Evolutionary conservation across 2,888 invertebrate genomes (phyloP).

Genomic region (Teleogryllus oceanicus): DNA sequence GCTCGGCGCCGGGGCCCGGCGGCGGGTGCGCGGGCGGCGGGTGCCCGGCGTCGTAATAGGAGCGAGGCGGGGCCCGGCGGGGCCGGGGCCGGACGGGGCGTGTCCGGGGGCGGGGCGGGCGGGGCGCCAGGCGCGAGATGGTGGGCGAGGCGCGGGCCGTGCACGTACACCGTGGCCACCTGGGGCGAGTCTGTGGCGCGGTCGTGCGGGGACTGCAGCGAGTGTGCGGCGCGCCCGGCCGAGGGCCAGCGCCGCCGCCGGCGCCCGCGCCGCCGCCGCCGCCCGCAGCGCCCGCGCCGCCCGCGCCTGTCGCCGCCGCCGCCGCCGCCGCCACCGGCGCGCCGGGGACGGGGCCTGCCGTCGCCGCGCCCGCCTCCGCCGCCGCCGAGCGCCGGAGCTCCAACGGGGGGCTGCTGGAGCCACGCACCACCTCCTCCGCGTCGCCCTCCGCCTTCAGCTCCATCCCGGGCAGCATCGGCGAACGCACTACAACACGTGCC

Average conservation of each 20-base stretch:
- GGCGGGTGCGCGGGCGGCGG: conserved; percentile 41
- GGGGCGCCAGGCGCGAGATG: conserved; percentile 43
- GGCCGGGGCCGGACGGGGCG: conserved; percentile 53
- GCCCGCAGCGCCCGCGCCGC: conserved; percentile 65
- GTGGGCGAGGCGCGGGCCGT: conserved; percentile 48
- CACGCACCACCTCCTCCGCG: conserved; percentile 47
- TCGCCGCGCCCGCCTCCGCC: conserved; percentile 45
- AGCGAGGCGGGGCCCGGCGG: conserved; percentile 45
- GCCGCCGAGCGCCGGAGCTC: conserved; percentile 60
- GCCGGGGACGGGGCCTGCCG: conserved; percentile 52
- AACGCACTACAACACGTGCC: conserved; percentile 35
- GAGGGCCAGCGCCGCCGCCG: conserved; percentile 26
- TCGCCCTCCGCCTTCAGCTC: conserved; percentile 37
- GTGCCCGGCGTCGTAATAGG: conserved; percentile 38
- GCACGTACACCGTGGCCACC: conserved; percentile 63
- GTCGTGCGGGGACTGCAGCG: conserved; percentile 56
- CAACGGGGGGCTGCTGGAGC: conserved; percentile 59
- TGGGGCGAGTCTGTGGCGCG: conserved; percentile 66
- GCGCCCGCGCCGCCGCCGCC: conserved; percentile 49
- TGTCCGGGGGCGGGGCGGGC: conserved; percentile 41
- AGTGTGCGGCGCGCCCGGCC: conserved; percentile 41
- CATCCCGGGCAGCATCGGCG: conserved; percentile 35
- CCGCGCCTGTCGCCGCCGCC: conserved; percentile 51
- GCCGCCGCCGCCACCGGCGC: conserved; percentile 47
- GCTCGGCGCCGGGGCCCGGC: conserved; percentile 49